These are phyloP conservation scores for Parazoanthus swiftii DNA, from an alignment of 92 coral and sea anemone species.

Conservation along the genomic window DNA sequence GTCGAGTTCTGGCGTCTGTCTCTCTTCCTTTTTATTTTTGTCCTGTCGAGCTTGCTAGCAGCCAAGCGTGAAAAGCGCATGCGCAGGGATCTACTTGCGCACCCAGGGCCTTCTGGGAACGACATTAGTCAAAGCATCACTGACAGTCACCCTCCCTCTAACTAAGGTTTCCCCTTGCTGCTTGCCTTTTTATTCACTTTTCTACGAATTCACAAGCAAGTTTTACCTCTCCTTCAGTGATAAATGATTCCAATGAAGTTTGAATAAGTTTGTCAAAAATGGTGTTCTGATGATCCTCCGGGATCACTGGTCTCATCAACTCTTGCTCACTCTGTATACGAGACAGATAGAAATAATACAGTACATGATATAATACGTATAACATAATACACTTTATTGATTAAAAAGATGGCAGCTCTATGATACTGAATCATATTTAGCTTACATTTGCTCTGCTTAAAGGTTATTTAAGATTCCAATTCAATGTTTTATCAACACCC, in stretches of 20 bases:
- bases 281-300: slow-evolving; percentile 76
- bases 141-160: neutral
- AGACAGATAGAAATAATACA: neutral
- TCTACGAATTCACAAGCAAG: neutral
- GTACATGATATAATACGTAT: neutral
- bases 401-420: too few species aligned
- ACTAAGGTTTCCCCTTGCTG: neutral
- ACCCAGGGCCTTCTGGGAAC: too few species aligned
- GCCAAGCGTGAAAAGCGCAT: too few species aligned
- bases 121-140: neutral
- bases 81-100: too few species aligned
- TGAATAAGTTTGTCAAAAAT: slow-evolving; percentile 95
- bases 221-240: slow-evolving; percentile 89
- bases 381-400: neutral
- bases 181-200: neutral
- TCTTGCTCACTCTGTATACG: slow-evolving; percentile 80
- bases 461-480: too few species aligned
- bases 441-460: too few species aligned
- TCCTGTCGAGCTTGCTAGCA: too few species aligned
- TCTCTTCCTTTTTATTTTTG: too few species aligned
- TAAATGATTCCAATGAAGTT: slow-evolving; percentile 75
- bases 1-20: too few species aligned
- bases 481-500: too few species aligned
- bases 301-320: slow-evolving; percentile 87
- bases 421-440: too few species aligned